These are phyloP conservation scores for Mugil cephalus DNA, from an alignment of 2,113 vertebrate genomes.

Conservation along the genomic window DNA sequence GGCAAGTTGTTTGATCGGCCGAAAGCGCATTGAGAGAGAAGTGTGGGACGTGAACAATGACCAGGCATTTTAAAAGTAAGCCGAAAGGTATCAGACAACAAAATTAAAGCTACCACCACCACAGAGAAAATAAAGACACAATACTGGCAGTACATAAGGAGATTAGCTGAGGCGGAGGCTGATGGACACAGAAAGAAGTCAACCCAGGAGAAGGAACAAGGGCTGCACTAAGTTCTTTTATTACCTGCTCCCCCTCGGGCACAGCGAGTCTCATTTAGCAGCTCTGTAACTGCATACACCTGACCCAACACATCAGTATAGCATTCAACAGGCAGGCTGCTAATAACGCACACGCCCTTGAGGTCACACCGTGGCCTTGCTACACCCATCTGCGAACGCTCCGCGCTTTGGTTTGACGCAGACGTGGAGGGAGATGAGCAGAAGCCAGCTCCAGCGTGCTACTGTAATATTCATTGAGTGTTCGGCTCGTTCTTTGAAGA, in stretches of 20 bases:
- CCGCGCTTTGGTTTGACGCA: background rate
- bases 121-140: constrained; percentile 1
- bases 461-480: too few relatives aligned
- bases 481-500: constrained; percentile 1
- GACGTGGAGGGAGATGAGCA: constrained; percentile 4
- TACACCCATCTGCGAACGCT: constrained; percentile 16
- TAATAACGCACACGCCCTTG: constrained; percentile 35
- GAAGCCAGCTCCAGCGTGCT: background rate
- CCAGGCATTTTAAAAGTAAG: background rate
- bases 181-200: constrained; percentile 20
- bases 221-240: constrained; percentile 49
- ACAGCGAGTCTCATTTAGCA: constrained; percentile 51
- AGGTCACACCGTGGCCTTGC: constrained; percentile 26
- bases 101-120: background rate
- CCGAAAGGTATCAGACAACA: background rate
- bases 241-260: constrained; percentile 44
- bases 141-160: background rate
- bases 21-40: too few relatives aligned
- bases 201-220: constrained; percentile 32
- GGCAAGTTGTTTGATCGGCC: too few relatives aligned
- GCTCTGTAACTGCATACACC: constrained; percentile 61
- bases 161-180: constrained; percentile 12
- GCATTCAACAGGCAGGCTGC: constrained; percentile 37
- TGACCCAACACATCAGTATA: constrained; percentile 59
- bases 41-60: too few relatives aligned